These are phyloP conservation scores for Meriones unguiculatus DNA, from an alignment of 2,113 vertebrate species.

Conservation along the genomic window DNA sequence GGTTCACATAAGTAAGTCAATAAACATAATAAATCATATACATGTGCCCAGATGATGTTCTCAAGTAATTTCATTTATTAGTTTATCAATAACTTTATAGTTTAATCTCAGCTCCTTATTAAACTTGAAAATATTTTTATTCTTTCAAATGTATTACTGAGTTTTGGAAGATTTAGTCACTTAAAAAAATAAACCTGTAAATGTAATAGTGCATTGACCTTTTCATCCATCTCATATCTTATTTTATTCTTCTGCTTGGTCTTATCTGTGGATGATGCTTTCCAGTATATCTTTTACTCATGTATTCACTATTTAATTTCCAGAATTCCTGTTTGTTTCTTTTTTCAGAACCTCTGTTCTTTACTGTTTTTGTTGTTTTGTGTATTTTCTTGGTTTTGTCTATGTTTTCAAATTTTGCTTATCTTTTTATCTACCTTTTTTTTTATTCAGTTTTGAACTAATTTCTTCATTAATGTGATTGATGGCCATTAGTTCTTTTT, in stretches of 20 bases:
- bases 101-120: background rate
- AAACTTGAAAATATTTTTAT: background rate
- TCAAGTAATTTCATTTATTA: background rate
- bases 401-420: background rate
- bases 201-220: background rate
- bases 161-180: background rate
- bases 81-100: background rate
- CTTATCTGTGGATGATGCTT: background rate
- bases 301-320: background rate
- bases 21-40: background rate
- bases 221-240: background rate
- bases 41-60: background rate
- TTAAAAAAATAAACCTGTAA: background rate
- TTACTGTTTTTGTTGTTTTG: background rate
- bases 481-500: background rate
- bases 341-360: background rate
- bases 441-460: background rate
- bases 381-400: background rate
- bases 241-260: background rate
- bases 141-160: background rate
- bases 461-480: background rate
- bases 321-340: background rate
- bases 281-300: background rate
- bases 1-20: background rate
- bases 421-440: background rate